Evolutionary conservation across 2,888 invertebrate genomes (phyloP).

Genomic region (Scaptomyza tumidula): DNA sequence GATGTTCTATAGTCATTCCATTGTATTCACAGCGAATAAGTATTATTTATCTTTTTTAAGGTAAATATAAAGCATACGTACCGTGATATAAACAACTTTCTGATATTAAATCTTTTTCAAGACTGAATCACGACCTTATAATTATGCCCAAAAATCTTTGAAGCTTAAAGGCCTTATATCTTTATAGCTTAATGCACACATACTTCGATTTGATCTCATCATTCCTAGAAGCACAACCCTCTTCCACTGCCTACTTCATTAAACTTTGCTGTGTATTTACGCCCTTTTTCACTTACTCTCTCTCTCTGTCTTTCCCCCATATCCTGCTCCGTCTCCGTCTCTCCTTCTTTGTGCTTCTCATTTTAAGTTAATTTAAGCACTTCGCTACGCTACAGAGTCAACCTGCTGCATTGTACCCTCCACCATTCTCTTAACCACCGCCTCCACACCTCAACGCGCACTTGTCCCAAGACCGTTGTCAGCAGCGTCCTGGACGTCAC

Average conservation of each 20-base stretch:
- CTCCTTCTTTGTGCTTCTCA: constrained; percentile 15
- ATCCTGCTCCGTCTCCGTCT: no score
- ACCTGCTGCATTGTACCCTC: constrained; percentile 26
- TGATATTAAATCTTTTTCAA: constrained; percentile 7
- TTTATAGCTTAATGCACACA: constrained; percentile 1
- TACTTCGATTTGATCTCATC: constrained; percentile 27
- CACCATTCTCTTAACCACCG: background rate
- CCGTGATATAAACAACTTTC: background rate
- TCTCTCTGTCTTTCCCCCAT: no score
- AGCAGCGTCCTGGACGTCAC: constrained; percentile 43
- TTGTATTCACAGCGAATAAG: constrained; percentile 14
- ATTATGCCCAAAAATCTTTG: constrained; percentile 6
- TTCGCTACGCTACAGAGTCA: constrained; percentile 23
- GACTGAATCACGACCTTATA: background rate
- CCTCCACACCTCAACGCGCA: constrained; percentile 3
- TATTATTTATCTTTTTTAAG: background rate
- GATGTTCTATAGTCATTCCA: constrained; percentile 15
- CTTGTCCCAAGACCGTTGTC: constrained; percentile 46
- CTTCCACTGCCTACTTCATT: constrained; percentile 42
- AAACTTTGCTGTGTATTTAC: constrained; percentile 49
- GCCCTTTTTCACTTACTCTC: background rate
- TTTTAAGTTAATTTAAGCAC: constrained; percentile 61
- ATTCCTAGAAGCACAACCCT: constrained; percentile 15
- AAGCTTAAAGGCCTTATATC: background rate
- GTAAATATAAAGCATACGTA: constrained; percentile 27